Percentiles rank a stretch among this genome's conserved stretches.
phyloP scores from a whole-genome alignment of 2,888 invertebrate genomes.

The Lasioglossum oenotherae region DNA sequence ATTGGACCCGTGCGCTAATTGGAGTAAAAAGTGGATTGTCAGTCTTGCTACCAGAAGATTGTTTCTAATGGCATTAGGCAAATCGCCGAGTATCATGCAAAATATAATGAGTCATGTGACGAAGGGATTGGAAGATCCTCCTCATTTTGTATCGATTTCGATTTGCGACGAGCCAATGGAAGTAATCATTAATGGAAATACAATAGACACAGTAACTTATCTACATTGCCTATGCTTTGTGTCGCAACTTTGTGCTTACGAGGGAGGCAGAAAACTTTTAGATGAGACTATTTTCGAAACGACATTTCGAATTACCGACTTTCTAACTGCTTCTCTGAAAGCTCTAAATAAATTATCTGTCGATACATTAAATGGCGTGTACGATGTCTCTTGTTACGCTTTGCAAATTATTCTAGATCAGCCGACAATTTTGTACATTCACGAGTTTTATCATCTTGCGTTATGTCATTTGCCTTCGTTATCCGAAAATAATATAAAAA shows the following conservation, averaged over 20 bases:
- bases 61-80: slow-evolving; percentile 74
- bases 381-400: slow-evolving; percentile 75
- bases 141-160: slow-evolving; percentile 69
- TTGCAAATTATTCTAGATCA: slow-evolving; percentile 75
- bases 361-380: slow-evolving; percentile 75
- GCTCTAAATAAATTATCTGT: slow-evolving; percentile 76
- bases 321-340: slow-evolving; percentile 72
- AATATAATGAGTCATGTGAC: slow-evolving; percentile 68
- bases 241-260: slow-evolving; percentile 76
- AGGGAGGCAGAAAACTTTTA: slow-evolving; percentile 75
- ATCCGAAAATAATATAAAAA: slow-evolving; percentile 68
- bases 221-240: slow-evolving; percentile 80
- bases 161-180: slow-evolving; percentile 78
- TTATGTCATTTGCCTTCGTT: slow-evolving; percentile 73
- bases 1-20: slow-evolving; percentile 79
- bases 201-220: slow-evolving; percentile 78
- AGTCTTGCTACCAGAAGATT: slow-evolving; percentile 75
- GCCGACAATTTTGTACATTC: slow-evolving; percentile 72
- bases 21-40: slow-evolving; percentile 80
- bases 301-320: slow-evolving; percentile 73
- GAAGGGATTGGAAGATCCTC: slow-evolving; percentile 72
- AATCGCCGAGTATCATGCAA: slow-evolving; percentile 77
- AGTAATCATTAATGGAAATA: slow-evolving; percentile 79
- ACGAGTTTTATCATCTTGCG: slow-evolving; percentile 76
- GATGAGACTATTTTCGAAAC: slow-evolving; percentile 70